These are phyloP conservation scores for Polyommatus iphigenia DNA, from an alignment of 2,888 invertebrate genomes.

Conservation along the genomic window DNA sequence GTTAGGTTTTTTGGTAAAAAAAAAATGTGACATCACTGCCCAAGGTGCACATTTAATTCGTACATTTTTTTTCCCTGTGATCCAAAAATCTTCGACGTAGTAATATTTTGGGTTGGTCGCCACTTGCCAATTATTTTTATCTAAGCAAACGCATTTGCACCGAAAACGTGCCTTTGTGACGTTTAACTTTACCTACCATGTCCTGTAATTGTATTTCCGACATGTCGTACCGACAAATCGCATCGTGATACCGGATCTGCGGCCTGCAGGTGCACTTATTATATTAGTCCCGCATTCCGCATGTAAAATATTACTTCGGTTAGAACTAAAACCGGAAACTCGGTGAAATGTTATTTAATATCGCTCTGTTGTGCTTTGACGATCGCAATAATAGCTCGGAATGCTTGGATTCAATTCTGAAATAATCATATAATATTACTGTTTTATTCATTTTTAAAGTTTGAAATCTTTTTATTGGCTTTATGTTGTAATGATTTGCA, in stretches of 20 bases:
- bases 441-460: background rate
- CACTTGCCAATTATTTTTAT: too few relatives aligned
- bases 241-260: background rate
- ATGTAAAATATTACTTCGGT: slow-evolving; percentile 13
- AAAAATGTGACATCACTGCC: too few relatives aligned
- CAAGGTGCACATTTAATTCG: too few relatives aligned
- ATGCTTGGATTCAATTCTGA: background rate
- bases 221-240: background rate
- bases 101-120: too few relatives aligned
- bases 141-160: too few relatives aligned
- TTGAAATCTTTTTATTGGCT: background rate
- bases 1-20: too few relatives aligned
- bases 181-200: too few relatives aligned
- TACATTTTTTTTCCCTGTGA: too few relatives aligned
- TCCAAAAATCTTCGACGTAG: too few relatives aligned
- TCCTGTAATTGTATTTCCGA: background rate
- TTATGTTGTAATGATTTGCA: too few relatives aligned
- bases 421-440: background rate
- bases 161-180: too few relatives aligned
- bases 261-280: background rate
- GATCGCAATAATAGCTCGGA: background rate
- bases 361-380: slow-evolving; percentile 5
- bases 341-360: slow-evolving; percentile 11
- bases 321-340: background rate
- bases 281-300: slow-evolving; percentile 19